phyloP scores from a whole-genome alignment of 2,888 invertebrate species.

The Pandemis cinnamomeana region DNA sequence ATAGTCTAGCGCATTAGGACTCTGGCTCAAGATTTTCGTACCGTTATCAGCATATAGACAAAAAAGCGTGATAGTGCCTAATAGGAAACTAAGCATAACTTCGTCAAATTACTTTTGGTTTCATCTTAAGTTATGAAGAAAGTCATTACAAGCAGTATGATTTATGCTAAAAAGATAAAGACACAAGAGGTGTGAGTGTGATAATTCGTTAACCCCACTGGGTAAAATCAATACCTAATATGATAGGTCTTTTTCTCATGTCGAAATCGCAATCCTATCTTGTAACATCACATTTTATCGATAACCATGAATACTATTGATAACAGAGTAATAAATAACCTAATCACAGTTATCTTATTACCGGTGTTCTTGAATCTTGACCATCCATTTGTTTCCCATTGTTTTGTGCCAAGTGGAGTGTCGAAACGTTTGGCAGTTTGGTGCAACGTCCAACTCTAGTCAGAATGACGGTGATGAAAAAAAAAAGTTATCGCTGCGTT shows the following conservation, averaged over 20 bases:
- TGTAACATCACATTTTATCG: constrained; percentile 22
- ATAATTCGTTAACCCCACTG: too few relatives aligned
- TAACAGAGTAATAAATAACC: constrained; percentile 27
- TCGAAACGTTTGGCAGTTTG: constrained; percentile 23
- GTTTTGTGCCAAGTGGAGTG: constrained; percentile 23
- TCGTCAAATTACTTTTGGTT: not conserved
- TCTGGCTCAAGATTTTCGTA: not conserved
- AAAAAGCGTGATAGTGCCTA: not conserved
- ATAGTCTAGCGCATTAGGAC: not conserved
- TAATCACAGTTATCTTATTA: constrained; percentile 23
- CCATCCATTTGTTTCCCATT: constrained; percentile 27
- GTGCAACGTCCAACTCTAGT: constrained; percentile 17
- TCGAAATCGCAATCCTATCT: not conserved
- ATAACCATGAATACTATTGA: constrained; percentile 9
- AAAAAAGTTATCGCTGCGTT: constrained; percentile 1
- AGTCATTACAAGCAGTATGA: not conserved
- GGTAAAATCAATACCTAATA: not conserved
- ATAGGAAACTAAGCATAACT: not conserved
- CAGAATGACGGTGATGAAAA: constrained; percentile 1
- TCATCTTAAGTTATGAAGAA: not conserved
- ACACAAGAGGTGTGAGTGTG: too few relatives aligned
- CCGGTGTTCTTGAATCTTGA: constrained; percentile 20
- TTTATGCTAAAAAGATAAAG: too few relatives aligned
- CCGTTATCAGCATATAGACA: not conserved
- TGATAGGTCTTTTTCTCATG: not conserved